A percentile compares a stretch with the other conserved stretches of the same genome.
Evolutionary conservation across 2,113 vertebrate genomes (phyloP).

Genomic region (Malurus cyaneus): DNA sequence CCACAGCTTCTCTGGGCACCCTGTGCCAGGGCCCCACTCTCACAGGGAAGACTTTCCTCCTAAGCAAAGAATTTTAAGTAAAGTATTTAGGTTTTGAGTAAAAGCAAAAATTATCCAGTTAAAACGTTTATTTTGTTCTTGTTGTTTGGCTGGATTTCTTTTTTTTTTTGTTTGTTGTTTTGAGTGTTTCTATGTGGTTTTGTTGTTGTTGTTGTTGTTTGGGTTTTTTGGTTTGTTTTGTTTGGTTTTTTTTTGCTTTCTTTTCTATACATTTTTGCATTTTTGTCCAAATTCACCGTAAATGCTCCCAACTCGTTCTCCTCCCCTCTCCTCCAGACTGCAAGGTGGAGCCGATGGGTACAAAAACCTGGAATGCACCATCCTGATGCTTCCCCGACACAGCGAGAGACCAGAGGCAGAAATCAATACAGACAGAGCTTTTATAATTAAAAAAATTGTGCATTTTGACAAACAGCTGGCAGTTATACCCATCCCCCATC

Average conservation of each 20-base stretch:
- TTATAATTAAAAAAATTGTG: constrained; percentile 51
- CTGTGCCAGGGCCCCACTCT: not conserved
- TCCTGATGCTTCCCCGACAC: not conserved
- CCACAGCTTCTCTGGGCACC: not conserved
- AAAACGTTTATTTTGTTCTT: too few species aligned
- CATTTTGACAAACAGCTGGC: constrained; percentile 17
- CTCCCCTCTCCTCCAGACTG: not conserved
- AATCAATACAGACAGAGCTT: constrained; percentile 6
- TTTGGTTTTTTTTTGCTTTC: not conserved
- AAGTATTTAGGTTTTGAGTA: not conserved
- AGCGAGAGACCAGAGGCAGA: constrained; percentile 2
- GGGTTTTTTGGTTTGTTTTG: too few species aligned
- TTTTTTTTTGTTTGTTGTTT: too few species aligned
- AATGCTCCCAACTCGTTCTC: not conserved
- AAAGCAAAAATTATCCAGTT: not conserved
- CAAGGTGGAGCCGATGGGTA: not conserved
- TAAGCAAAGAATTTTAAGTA: not conserved
- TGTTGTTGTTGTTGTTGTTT: too few species aligned
- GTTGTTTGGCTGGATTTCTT: too few species aligned
- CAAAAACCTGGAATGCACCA: not conserved
- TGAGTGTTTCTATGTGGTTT: too few species aligned
- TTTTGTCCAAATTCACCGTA: not conserved
- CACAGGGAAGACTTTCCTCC: not conserved
- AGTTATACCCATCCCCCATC: not conserved
- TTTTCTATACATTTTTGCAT: not conserved